Base-by-base conservation (phyloP, 2,797 vertebrate genomes). In the Enteromius unitaeniatus region DNA sequence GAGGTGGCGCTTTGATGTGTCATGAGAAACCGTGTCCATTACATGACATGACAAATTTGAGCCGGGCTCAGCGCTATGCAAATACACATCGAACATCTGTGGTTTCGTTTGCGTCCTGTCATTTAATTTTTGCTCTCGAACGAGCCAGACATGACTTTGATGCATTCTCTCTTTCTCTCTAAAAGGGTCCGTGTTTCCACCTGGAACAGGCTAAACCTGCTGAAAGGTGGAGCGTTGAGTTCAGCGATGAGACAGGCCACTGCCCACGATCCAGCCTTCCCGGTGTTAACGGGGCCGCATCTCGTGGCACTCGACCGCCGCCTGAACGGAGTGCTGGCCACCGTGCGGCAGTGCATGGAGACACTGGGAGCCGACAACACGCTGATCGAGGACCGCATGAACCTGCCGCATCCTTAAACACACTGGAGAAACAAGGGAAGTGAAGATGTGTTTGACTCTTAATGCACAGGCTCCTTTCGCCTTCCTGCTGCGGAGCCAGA, bases 381-480 rank as follows among this genome's bases (percentile, higher is more conserved):
- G 28, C 95, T 99, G 79, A 96, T 99, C 88, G 98, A 99, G 91
- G 98, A 99, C 92, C 96, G 97, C 90, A 97, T 99, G 96, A 98
- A 97, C 76, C 96, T 99, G 85, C 97, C 97, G 45, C 98, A 99
- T 89, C 95, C 97, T 79, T 99, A 85, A 84, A 79, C 40, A 31
- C 49, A 53, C 40, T 75, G 40, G 81, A 45, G 1, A n/a, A 55
- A 62, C 37, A 45, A 68, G 34, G 55, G 60, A 65, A 26, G 53
- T n/a, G 45, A 83, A 49, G 62, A 58, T 65, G 58, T 2, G 51
- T 68, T 77, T 79, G 78, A 73, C 77, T 67, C 31, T 82, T 15
- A 6, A 79, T 55, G 55, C 73, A 7, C 7, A 47, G 28, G 79
- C 64, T 42, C 40, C 47, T 77, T 72, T 80, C 14, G 65, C 77